These are phyloP conservation scores for Cephalopterus ornatus DNA, from an alignment of 2,113 vertebrate species.

Conservation along the genomic window DNA sequence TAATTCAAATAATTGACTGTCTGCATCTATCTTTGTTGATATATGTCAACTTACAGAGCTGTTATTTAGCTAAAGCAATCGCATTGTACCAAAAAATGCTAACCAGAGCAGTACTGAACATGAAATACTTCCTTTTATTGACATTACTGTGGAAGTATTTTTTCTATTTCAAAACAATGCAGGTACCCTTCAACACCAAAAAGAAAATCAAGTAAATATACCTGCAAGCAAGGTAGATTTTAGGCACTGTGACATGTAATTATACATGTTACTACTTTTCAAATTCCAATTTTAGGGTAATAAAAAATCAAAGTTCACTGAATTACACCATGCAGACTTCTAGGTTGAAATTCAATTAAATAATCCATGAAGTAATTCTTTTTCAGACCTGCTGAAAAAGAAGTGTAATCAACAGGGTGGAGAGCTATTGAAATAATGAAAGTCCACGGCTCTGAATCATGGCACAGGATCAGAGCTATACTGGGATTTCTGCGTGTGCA, in stretches of 20 bases:
- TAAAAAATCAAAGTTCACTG: conserved; percentile 46
- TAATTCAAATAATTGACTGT: conserved; percentile 40
- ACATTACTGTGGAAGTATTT: neutral
- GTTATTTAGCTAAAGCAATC: neutral
- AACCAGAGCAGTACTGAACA: neutral
- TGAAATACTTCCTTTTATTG: neutral
- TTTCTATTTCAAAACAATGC: neutral
- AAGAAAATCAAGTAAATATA: neutral
- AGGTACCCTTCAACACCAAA: neutral
- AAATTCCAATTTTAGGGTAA: neutral
- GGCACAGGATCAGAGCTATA: neutral
- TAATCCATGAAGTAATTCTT: neutral
- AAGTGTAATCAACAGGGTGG: neutral
- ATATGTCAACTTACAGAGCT: neutral
- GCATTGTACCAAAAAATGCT: neutral
- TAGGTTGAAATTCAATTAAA: neutral
- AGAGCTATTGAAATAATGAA: neutral
- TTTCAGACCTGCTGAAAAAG: neutral
- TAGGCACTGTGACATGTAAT: neutral
- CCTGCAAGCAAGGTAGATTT: neutral
- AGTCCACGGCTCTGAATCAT: neutral
- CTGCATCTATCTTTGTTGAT: conserved; percentile 23
- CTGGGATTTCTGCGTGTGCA: neutral
- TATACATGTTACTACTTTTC: neutral
- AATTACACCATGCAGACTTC: neutral